These are phyloP conservation scores for Calliopsis andreniformis DNA, from an alignment of 1,140 invertebrate species.

Conservation along the genomic window DNA sequence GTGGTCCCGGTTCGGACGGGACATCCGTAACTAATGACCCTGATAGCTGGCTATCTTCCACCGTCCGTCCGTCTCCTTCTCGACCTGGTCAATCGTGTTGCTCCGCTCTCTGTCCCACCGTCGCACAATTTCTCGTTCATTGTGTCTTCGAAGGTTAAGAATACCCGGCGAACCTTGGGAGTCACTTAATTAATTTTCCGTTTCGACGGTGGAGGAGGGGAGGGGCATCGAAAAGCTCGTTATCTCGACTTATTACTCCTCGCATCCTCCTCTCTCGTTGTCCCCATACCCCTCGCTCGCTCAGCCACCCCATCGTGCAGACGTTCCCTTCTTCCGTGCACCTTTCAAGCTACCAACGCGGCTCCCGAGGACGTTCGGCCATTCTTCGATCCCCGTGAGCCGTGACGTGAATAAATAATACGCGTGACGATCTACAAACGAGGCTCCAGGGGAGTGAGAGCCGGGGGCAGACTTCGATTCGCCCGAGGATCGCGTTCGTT, in stretches of 20 bases:
- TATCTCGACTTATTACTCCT: slow-evolving; percentile 70
- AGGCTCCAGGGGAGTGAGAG: neutral
- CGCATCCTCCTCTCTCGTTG: slow-evolving; percentile 58
- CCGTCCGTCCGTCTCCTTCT: slow-evolving; percentile 47
- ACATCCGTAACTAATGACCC: slow-evolving; percentile 80
- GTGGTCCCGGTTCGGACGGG: slow-evolving; percentile 76
- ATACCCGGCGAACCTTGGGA: slow-evolving; percentile 68
- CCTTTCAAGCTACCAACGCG: slow-evolving; percentile 55
- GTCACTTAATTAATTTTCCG: slow-evolving; percentile 78
- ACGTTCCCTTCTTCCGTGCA: slow-evolving; percentile 42
- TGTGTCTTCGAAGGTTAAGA: slow-evolving; percentile 72
- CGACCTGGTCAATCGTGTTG: slow-evolving; percentile 20
- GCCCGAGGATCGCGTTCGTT: slow-evolving; percentile 28
- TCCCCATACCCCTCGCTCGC: slow-evolving; percentile 17
- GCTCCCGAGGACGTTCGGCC: slow-evolving; percentile 45
- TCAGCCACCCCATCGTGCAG: neutral
- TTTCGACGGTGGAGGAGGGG: slow-evolving; percentile 59
- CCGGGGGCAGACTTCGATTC: neutral
- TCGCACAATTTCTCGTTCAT: slow-evolving; percentile 63
- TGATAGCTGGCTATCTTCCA: slow-evolving; percentile 72
- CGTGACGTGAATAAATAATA: slow-evolving; percentile 71
- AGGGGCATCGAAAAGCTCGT: slow-evolving; percentile 71
- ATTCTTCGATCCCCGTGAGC: slow-evolving; percentile 60
- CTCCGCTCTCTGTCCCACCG: slow-evolving; percentile 39
- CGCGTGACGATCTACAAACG: slow-evolving; percentile 63